Evolutionary conservation across 2,113 vertebrate genomes (phyloP), one percentile per base, ranked within the genome.

Genomic region (Eleginops maclovinus): DNA sequence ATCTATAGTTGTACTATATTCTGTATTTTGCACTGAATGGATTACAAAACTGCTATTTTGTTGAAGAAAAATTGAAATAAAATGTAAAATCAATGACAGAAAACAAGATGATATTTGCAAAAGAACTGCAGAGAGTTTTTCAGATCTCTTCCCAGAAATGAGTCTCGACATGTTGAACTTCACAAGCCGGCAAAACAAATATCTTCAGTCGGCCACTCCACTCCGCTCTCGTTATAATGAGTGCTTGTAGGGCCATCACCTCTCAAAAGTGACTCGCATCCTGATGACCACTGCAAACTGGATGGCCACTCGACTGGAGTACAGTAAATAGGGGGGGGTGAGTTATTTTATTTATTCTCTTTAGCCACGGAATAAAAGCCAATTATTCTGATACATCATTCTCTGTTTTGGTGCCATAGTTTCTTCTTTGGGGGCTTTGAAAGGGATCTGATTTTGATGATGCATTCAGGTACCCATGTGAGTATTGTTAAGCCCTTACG

Each of bases 221-320:
- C 26, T 24, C 31, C 2, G 53, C 78, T 80, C 83, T 36, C 56
- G 24, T 75, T 77, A 79, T 65, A 51, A 76, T 65, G 72, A 89
- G 83, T 74, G 66, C 54, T 80, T 85, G 53, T 69, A 53, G 65
- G 68, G 77, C 79, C 70, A 77, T 83, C 76, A 72, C 85, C 85
- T 84, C 85, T 78, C 62, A 54, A 59, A 82, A 87, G 61, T 85
- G 82, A 22, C 88, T 85, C 70, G 68, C 68, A 65, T 87, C 36
- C 56, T 61, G 75, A 84, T 87, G 85, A 84, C 88, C 82, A 83
- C 80, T 72, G 82, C 88, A 82, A n/a, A 61, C 67, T 87, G 53
- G 71, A 92, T 82, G 54, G 77, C 71, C 75, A 68, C 87, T 92
- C 74, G 60, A 72, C 21, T 76, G n/a, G 50, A 88, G 87, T 40